phyloP scores from a whole-genome alignment of 2,888 invertebrate species.

The Archips xylosteana region DNA sequence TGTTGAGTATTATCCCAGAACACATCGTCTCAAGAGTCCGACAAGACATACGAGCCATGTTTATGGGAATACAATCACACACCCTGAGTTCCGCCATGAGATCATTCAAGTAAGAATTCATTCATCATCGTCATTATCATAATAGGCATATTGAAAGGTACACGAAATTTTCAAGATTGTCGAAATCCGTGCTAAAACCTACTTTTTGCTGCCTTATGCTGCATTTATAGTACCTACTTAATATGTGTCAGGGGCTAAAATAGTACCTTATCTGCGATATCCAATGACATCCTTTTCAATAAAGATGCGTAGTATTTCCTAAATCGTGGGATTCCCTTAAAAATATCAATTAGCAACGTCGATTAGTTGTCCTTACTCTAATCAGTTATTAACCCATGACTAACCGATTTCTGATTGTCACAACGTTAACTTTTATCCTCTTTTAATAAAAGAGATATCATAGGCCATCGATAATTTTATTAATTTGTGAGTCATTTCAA shows the following conservation, averaged over 20 bases:
- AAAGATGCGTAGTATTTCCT: background rate
- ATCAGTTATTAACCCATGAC: conserved; percentile 2
- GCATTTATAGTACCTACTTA: background rate
- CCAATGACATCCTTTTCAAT: background rate
- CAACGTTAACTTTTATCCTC: background rate
- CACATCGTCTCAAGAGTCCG: conserved; percentile 90
- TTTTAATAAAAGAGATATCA: background rate
- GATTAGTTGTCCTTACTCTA: conserved; percentile 7
- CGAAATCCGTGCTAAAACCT: too few species aligned
- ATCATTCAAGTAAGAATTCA: conserved; percentile 71
- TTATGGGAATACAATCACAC: conserved; percentile 80
- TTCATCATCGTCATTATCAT: background rate
- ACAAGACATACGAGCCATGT: conserved; percentile 85
- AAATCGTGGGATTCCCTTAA: background rate
- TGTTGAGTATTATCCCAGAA: conserved; percentile 94
- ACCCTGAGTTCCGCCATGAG: conserved; percentile 67
- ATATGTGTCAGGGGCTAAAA: background rate
- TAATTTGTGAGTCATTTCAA: background rate
- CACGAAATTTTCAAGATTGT: too few species aligned
- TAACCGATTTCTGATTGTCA: background rate
- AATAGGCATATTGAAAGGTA: too few species aligned
- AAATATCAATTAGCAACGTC: background rate
- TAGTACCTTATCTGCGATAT: background rate
- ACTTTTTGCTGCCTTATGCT: too few species aligned
- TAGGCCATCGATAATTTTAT: background rate